A percentile compares a stretch with the other conserved stretches of the same genome.
These are phyloP conservation scores for Catagonus wagneri DNA, from an alignment of 2,113 vertebrate species.

Conservation along the genomic window DNA sequence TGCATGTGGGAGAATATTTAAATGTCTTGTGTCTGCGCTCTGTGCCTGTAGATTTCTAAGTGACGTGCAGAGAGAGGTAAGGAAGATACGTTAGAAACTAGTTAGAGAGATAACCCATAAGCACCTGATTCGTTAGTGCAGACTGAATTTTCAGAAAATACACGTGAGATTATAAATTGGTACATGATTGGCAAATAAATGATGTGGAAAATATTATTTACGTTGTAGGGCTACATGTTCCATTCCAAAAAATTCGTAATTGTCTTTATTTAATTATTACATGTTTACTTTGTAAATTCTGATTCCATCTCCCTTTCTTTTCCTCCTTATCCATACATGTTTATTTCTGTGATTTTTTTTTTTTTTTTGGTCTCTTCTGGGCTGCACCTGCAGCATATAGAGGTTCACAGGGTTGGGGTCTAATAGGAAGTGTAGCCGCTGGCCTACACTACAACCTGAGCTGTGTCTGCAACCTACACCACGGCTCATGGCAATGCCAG, in stretches of 20 bases:
- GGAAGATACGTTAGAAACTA: background rate
- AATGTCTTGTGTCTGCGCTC: background rate
- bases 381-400: too few relatives aligned
- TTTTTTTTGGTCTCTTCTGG: background rate
- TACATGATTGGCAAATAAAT: background rate
- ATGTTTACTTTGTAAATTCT: background rate
- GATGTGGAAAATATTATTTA: background rate
- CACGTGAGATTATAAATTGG: background rate
- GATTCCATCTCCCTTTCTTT: background rate
- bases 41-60: background rate
- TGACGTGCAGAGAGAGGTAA: background rate
- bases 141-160: background rate
- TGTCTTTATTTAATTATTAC: background rate
- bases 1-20: slow-evolving; percentile 7
- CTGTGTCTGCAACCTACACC: too few relatives aligned
- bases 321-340: background rate
- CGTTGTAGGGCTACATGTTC: background rate
- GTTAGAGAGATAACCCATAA: background rate
- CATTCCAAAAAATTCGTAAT: background rate
- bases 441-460: too few relatives aligned
- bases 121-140: background rate
- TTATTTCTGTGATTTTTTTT: background rate
- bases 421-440: too few relatives aligned
- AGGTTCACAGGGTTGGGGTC: too few relatives aligned
- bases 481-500: too few relatives aligned